Conservation (phyloP, 2,797 vertebrate genomes). For the Pelobates cultripes region DNA sequence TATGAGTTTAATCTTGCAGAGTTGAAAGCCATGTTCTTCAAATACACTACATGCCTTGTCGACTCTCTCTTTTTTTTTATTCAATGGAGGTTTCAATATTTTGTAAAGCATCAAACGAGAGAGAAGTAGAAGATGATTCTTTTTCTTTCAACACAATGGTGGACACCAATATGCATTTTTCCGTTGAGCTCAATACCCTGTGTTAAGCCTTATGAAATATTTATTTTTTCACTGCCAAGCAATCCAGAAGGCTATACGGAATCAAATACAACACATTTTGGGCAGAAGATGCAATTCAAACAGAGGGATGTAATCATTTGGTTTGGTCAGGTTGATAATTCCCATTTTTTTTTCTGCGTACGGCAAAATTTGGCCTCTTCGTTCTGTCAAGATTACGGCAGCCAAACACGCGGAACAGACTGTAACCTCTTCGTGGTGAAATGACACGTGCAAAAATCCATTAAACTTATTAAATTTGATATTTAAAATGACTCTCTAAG, state of each 20-base stretch:
- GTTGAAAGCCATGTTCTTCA: not conserved
- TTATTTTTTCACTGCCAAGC: conserved; percentile 26
- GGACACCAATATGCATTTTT: conserved; percentile 11
- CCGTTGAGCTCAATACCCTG: conserved; percentile 12
- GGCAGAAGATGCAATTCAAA: conserved; percentile 30
- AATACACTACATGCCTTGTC: conserved; percentile 6
- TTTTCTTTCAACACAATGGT: conserved; percentile 10
- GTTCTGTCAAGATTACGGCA: conserved; percentile 14
- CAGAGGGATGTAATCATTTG: conserved; percentile 25
- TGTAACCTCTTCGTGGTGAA: not conserved
- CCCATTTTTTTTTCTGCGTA: conserved; percentile 7
- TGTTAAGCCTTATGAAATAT: conserved; percentile 36
- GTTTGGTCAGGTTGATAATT: conserved; percentile 30
- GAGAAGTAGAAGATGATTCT: not conserved
- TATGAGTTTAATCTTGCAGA: not conserved
- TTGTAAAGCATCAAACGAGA: conserved; percentile 4
- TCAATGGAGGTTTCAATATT: conserved; percentile 18
- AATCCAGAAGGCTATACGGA: conserved; percentile 19
- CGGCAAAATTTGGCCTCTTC: conserved; percentile 1
- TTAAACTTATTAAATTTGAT: conserved; percentile 4
- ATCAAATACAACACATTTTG: not conserved
- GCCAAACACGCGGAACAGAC: not conserved
- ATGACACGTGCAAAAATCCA: not conserved
- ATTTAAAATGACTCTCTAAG: not conserved
- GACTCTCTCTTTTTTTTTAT: not conserved